Evolutionary conservation across 2,113 vertebrate genomes (phyloP), one percentile per base, ranked within the genome.

Genomic region (Pseudorhombus dupliciocellatus): DNA sequence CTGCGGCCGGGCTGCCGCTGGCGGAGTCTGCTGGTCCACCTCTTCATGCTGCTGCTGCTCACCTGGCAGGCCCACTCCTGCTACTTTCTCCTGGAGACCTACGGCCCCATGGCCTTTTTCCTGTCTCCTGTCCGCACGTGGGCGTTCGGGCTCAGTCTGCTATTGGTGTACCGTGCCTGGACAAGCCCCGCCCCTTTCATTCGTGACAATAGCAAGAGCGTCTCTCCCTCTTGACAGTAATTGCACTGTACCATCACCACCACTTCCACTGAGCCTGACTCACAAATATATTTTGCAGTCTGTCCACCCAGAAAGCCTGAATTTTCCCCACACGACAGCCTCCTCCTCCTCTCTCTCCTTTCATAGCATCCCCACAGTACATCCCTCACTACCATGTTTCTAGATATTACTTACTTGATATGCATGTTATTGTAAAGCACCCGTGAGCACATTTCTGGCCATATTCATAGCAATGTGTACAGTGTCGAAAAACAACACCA

Each of bases 111-210:
- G 66, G 95, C 98, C 3, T 94, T 97, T 70, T 71, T 98, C 75
- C 85, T 99, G 66, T 98, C 97, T 31, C 98, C 98, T 0, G 91
- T 98, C 84, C 94, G 94, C 86, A 94, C 92, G 0, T 99, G 98
- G 98, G 90, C 96, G 1, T 81, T 97, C 2, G 84, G 70, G 2
- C 87, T 97, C 79, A 87, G 93, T 0, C 61, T 96, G 20, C 77
- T 94, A 55, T 85, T 99, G 66, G 84, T 95, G 58, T 92, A 91
- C 74, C 92, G 87, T 51, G 95, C 93, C 56, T 99, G 98, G 97
- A 95, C 91, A 5, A 82, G 90, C 70, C 90, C 91, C 24, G 50
- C 68, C 44, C 90, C 91, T 60, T 68, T 89, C 37, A 80, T 95
- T 59, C 89, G 86, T 80, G 83, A 86, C 56, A 92, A 93, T 81